Conservation (phyloP, 2,113 vertebrate species). For the zebrafish (Danio rerio) region GRCz12tu NC_133193.1:21578001-21578500, state of each 20-base stretch:
- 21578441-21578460: constrained; percentile 85
- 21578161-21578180: constrained; percentile 67
- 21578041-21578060: constrained; percentile 61
- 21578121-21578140: constrained; percentile 70
- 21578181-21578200: constrained; percentile 78
- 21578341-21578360: constrained; percentile 87
- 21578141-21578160: constrained; percentile 73
- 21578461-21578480: constrained; percentile 81
- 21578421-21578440: constrained; percentile 74
- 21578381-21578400: constrained; percentile 86
- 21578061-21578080: constrained; percentile 57
- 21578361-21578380: constrained; percentile 81
- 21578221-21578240: constrained; percentile 77
- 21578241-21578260: constrained; percentile 81
- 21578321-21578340: constrained; percentile 84
- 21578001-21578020: constrained; percentile 18
- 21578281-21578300: constrained; percentile 87
- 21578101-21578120: constrained; percentile 71
- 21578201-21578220: constrained; percentile 68
- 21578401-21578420: constrained; percentile 75
- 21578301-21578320: constrained; percentile 86
- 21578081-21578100: constrained; percentile 73
- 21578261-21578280: constrained; percentile 83
- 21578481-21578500: constrained; percentile 78
- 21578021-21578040: constrained; percentile 65